These are phyloP conservation scores for Odobenus rosmarus DNA, from an alignment of 2,113 vertebrate species.

Conservation along the genomic window DNA sequence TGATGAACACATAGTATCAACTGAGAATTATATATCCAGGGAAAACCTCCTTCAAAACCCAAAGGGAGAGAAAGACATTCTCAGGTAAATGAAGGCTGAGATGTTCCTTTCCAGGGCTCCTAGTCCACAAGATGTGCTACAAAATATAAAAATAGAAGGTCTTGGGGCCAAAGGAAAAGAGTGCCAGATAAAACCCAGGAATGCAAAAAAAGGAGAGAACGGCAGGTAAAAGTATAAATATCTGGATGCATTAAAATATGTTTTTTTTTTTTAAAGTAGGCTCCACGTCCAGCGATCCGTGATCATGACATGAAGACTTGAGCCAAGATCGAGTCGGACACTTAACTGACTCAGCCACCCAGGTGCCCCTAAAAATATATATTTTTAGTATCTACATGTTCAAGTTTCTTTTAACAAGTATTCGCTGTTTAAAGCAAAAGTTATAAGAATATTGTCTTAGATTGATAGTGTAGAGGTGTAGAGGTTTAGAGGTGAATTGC, in stretches of 20 bases:
- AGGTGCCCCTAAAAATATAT: neutral
- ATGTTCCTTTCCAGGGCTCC: neutral
- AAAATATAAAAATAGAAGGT: neutral
- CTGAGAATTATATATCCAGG: neutral
- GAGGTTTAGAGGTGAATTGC: accelerated
- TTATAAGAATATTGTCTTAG: neutral
- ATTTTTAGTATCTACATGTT: too few relatives aligned
- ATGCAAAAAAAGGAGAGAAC: neutral
- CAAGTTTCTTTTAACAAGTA: neutral
- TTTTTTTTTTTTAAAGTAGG: neutral
- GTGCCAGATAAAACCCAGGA: neutral
- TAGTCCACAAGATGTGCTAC: neutral
- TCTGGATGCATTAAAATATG: neutral
- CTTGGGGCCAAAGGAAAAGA: neutral
- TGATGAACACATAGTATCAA: accelerated
- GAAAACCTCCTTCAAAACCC: neutral
- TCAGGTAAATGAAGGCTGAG: neutral
- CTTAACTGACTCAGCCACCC: neutral
- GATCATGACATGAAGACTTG: neutral
- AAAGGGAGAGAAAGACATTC: neutral
- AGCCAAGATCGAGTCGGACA: neutral
- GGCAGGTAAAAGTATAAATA: neutral
- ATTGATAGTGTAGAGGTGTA: too few relatives aligned
- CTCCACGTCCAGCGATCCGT: neutral
- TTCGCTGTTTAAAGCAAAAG: neutral